Conservation (phyloP, 2,113 vertebrate species). For the Potamarius usumacintae region DNA sequence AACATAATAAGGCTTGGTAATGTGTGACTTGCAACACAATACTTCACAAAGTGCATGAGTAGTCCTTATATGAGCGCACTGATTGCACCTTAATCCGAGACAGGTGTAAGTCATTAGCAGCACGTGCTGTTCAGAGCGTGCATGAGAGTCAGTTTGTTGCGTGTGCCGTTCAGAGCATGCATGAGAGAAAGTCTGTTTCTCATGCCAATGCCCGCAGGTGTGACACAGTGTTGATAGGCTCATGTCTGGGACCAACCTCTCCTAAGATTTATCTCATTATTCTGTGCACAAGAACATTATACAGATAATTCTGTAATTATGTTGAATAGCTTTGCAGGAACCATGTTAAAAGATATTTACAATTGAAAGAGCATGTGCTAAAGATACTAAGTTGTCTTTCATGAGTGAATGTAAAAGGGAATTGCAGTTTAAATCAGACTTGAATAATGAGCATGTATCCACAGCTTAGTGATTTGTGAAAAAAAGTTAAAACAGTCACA, state of each 20-base stretch:
- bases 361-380: neutral
- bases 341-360: neutral
- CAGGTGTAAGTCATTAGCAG: no score
- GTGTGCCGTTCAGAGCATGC: no score
- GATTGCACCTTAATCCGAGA: no score
- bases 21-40: no score
- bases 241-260: constrained; percentile 34
- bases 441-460: neutral
- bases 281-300: constrained; percentile 42
- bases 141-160: no score
- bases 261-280: constrained; percentile 41
- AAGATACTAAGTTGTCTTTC: constrained; percentile 11
- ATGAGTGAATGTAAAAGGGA: neutral
- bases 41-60: no score
- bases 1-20: no score
- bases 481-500: no score
- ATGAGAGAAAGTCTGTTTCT: no score
- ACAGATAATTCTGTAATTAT: constrained; percentile 52
- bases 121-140: no score
- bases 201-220: no score
- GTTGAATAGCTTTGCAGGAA: constrained; percentile 38
- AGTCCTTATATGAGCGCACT: no score
- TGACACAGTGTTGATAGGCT: constrained; percentile 49
- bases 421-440: neutral
- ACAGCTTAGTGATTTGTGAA: neutral